Conservation (phyloP, 2,888 invertebrate species). For the Watsonalla cultraria region DNA sequence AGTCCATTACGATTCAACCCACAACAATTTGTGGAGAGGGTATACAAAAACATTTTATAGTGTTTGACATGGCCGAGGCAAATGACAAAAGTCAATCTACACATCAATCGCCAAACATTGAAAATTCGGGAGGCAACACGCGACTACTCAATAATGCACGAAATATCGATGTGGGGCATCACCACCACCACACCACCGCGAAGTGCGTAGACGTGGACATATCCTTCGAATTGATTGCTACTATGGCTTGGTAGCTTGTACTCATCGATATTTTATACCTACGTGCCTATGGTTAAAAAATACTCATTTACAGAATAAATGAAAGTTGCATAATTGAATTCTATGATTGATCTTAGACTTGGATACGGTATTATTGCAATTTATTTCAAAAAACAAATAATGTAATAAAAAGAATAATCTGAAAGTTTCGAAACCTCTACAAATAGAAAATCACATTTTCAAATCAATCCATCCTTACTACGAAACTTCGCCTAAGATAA, state of each 20-base stretch:
- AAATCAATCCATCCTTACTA: too few relatives aligned
- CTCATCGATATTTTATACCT: too few relatives aligned
- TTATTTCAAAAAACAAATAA: too few relatives aligned
- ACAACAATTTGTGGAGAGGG: constrained; percentile 66
- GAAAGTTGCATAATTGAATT: too few relatives aligned
- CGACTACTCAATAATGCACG: constrained; percentile 76
- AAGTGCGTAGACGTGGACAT: constrained; percentile 47
- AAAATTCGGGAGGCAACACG: constrained; percentile 75
- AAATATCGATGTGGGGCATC: constrained; percentile 77
- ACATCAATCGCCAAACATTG: constrained; percentile 78
- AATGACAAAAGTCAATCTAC: constrained; percentile 79
- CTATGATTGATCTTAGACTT: too few relatives aligned
- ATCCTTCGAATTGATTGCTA: constrained; percentile 24
- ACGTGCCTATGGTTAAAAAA: too few relatives aligned
- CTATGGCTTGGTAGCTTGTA: not conserved
- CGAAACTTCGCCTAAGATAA: too few relatives aligned
- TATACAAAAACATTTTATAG: constrained; percentile 70
- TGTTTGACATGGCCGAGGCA: constrained; percentile 73
- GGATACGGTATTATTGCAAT: too few relatives aligned
- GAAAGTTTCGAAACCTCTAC: too few relatives aligned
- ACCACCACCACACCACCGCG: constrained; percentile 25
- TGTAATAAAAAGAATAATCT: too few relatives aligned
- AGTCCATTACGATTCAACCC: constrained; percentile 66
- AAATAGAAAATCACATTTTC: too few relatives aligned
- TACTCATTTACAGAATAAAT: too few relatives aligned